These are phyloP conservation scores for Protonibea diacanthus DNA, from an alignment of 2,797 vertebrate species.

Conservation along the genomic window DNA sequence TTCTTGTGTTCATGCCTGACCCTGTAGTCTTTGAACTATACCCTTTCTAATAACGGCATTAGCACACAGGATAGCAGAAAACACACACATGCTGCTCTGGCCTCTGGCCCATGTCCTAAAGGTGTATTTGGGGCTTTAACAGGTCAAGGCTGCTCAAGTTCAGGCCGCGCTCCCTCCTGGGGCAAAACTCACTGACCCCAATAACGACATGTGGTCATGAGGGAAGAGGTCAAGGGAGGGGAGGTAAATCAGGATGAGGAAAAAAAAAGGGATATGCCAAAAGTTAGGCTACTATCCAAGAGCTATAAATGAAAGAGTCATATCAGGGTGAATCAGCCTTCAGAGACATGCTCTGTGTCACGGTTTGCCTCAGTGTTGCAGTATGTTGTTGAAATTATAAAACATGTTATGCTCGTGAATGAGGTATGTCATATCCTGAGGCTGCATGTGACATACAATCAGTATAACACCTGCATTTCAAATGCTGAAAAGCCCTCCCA, in stretches of 20 bases:
- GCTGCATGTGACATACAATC: slow-evolving; percentile 21
- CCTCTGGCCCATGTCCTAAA: slow-evolving; percentile 20
- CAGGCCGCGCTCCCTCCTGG: slow-evolving; percentile 9
- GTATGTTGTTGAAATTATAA: neutral
- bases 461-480: slow-evolving; percentile 24
- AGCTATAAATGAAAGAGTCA: neutral
- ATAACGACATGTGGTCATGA: slow-evolving; percentile 5
- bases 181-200: slow-evolving; percentile 29
- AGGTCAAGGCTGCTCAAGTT: slow-evolving; percentile 53
- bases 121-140: slow-evolving; percentile 8
- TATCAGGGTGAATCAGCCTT: neutral
- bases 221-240: neutral
- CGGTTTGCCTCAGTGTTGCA: neutral
- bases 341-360: neutral
- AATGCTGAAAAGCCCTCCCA: slow-evolving; percentile 11
- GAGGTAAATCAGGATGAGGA: slow-evolving; percentile 5
- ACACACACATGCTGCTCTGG: slow-evolving; percentile 8
- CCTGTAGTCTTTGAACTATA: slow-evolving; percentile 13
- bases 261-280: neutral
- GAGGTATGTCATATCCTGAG: slow-evolving; percentile 1
- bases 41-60: slow-evolving; percentile 28
- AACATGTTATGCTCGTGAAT: neutral
- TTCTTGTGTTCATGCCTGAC: slow-evolving; percentile 18
- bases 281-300: neutral
- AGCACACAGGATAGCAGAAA: slow-evolving; percentile 22